Evolutionary conservation across 30 jellyfish, hydroid and myxozoan genomes (phyloP).

Genomic region (Turritopsis rubra): DNA sequence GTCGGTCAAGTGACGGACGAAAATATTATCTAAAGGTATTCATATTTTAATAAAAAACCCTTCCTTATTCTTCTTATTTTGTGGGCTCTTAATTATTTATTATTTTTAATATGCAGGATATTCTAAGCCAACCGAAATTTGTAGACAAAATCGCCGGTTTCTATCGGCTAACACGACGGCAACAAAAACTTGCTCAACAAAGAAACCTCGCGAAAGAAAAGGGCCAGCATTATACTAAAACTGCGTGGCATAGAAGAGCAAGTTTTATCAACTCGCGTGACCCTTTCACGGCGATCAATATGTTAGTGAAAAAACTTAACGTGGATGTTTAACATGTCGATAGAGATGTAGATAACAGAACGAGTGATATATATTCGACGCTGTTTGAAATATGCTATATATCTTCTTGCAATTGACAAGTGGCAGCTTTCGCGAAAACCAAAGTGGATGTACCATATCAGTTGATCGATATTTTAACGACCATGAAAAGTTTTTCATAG

Average conservation of each 20-base stretch:
- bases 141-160: conserved; percentile 10
- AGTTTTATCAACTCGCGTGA: conserved; percentile 21
- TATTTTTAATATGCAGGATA: neutral
- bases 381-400: too few species aligned
- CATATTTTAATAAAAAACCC: neutral
- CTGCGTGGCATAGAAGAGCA: conserved; percentile 35
- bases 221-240: conserved; percentile 3
- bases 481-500: too few species aligned
- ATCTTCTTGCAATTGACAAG: too few species aligned
- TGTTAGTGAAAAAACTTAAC: conserved; percentile 15
- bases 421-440: too few species aligned
- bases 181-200: conserved; percentile 12
- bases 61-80: neutral
- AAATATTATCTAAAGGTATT: too few species aligned
- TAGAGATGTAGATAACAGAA: too few species aligned
- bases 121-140: neutral
- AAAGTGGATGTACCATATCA: too few species aligned
- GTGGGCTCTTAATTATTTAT: neutral
- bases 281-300: conserved; percentile 26
- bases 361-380: too few species aligned
- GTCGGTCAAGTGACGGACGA: too few species aligned
- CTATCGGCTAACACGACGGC: conserved; percentile 14
- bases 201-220: conserved; percentile 8
- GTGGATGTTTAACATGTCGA: neutral
- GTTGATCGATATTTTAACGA: too few species aligned